Conservation (phyloP, 2,797 vertebrate species). For the Pelobates cultripes region DNA sequence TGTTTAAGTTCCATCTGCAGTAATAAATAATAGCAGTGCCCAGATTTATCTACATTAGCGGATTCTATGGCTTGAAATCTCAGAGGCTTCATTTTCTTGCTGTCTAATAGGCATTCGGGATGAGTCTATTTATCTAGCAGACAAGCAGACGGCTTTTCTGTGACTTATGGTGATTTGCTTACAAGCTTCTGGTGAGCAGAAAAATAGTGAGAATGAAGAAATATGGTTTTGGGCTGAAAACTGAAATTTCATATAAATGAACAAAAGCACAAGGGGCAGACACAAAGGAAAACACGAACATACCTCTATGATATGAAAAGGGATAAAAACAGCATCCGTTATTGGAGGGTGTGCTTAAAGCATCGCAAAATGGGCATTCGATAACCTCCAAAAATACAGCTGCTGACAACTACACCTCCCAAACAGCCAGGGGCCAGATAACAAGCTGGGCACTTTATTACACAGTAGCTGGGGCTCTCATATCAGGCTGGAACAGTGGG, state of each 20-base stretch:
- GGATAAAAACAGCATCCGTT: neutral
- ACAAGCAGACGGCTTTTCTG: neutral
- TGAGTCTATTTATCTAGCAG: conserved; percentile 11
- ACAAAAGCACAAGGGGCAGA: neutral
- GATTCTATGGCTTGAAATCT: neutral
- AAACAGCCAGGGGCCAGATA: too few species aligned
- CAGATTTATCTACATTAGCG: neutral
- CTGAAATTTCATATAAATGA: conserved; percentile 4
- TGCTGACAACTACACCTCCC: too few species aligned
- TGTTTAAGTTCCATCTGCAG: neutral
- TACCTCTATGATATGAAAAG: neutral
- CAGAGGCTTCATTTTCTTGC: conserved; percentile 23
- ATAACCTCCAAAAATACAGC: too few species aligned
- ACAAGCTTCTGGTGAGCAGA: neutral
- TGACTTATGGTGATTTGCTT: neutral
- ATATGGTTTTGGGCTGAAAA: conserved; percentile 14
- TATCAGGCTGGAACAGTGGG: too few species aligned
- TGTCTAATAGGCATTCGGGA: conserved; percentile 13
- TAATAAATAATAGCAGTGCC: neutral
- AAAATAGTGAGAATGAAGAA: neutral
- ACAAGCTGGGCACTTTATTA: too few species aligned
- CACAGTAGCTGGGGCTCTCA: too few species aligned
- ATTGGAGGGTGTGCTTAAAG: too few species aligned
- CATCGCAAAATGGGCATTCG: too few species aligned
- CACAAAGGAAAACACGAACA: neutral